These are phyloP conservation scores for Datnioides undecimradiatus DNA, from an alignment of 2,113 vertebrate genomes.

Conservation along the genomic window DNA sequence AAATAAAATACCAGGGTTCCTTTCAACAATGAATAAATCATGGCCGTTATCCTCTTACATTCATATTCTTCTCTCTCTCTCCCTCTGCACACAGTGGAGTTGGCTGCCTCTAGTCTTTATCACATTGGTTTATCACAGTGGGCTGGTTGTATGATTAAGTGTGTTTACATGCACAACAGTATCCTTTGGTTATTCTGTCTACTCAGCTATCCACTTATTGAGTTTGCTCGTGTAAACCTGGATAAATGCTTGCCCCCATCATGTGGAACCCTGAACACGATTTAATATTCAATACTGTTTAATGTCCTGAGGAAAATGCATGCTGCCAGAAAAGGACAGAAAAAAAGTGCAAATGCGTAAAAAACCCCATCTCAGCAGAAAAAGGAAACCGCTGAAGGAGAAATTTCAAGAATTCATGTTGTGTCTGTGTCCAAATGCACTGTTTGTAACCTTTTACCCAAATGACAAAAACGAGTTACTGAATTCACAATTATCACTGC, in stretches of 20 bases:
- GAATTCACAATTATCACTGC: conserved; percentile 4
- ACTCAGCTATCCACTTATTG: conserved; percentile 33
- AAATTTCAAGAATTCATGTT: background rate
- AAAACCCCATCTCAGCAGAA: conserved; percentile 4
- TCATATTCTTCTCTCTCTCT: conserved; percentile 40
- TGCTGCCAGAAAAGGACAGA: background rate
- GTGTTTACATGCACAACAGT: conserved; percentile 31
- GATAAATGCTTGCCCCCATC: background rate
- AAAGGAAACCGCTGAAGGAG: background rate
- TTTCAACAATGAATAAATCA: conserved; percentile 79
- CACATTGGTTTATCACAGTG: conserved; percentile 31
- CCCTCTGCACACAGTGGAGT: conserved; percentile 3
- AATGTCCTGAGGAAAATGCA: conserved; percentile 25
- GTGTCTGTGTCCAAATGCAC: background rate
- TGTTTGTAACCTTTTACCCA: background rate
- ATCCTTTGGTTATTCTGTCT: conserved; percentile 21
- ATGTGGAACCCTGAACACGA: conserved; percentile 11
- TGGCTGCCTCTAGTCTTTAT: conserved; percentile 32
- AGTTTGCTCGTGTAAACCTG: conserved; percentile 5
- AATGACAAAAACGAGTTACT: background rate
- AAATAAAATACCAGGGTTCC: conserved; percentile 79
- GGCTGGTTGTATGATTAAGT: conserved; percentile 9
- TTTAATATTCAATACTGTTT: conserved; percentile 13
- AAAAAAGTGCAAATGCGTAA: conserved; percentile 16
- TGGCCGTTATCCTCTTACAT: conserved; percentile 57